Evolutionary conservation across 2,113 vertebrate species (phyloP), one percentile per base, ranked within the genome.

Genomic region (Zosterops hypoxanthus): DNA sequence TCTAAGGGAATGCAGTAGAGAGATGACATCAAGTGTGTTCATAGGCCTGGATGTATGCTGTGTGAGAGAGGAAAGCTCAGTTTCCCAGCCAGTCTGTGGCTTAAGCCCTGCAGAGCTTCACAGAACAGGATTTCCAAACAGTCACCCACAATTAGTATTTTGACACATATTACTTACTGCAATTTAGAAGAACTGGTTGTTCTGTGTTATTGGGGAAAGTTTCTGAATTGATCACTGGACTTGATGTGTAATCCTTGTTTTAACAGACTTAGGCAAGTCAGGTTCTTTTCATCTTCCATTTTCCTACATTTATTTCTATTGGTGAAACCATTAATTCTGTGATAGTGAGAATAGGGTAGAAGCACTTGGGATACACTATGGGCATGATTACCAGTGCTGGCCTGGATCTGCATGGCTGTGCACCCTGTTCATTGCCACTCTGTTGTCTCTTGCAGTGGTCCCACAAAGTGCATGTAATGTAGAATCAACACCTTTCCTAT

Each of bases 111-210:
- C 34, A 59, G 73, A 46, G 14, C n/a, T 78, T 60, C 69, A 31
- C 14, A 22, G 42, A 11, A 33, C 28, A 29, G 50, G 13, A 28
- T 42, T 86, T 79, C 28, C 23, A 11, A 28, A 19, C 0, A 0
- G 36, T 56, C 15, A 11, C 68, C 25, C 0, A 0, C 28, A 41
- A 50, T 84, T 79, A 88, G 68, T 34, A 55, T 70, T 87, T 90
- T 80, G 46, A 25, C 22, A 60, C 10, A 8, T 76, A 26, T 9
- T 92, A 91, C 17, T 86, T 88, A 39, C 29, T 69, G 57, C 79
- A 71, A 8, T 92, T 86, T 57, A 83, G 86, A 69, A 22, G 21
- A 47, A 91, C 65, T 28, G n/a, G 70, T 91, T 83, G 34, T 44
- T 61, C 49, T 56, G 19, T 2, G 5, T 55, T 55, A 39, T 1